Base-by-base conservation (phyloP, 2,888 invertebrate species). In the Stenolophus ochropezus region DNA sequence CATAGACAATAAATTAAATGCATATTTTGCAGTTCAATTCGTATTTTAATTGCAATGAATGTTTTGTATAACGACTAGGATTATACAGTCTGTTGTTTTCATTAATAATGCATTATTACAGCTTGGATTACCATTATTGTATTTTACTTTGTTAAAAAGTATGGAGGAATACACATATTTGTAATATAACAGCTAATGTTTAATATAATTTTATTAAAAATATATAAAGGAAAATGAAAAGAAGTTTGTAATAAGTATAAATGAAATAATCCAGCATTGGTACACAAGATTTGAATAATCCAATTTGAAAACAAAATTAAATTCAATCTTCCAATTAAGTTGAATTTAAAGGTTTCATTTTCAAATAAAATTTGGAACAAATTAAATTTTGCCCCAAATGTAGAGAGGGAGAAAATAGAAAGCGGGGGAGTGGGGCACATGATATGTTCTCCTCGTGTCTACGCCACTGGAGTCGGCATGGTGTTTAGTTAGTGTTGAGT, bases 391-490 rank as follows among this genome's bases (percentile, higher is more conserved):
- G 61, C n/a, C 23, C 61, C 23, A 23, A 61, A 61, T 61, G 5
- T 25, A 56, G 14, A 61, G 65, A 14, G 20, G 69, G 69, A 21
- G 42, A 42, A 69, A 69, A 69, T 69, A 69, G 69, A 69, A 69
- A 69, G 69, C 47, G 4, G 18, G 16, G 33, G 33, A 25, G 69
- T 42, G 69, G 69, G 69, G 69, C 33, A 20, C 1, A 11, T 14
- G 21, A 23, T 61, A 23, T 25, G 23, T 25, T 11, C 18, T 18
- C n/a, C 18, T 69, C 11, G 8, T 27, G 18, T 14, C 11, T 23
- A 51, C 74, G 74, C 74, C 25, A 27, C 74, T 75, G 74, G 20
- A 69, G 69, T 69, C 11, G 33, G 33, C 20, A 69, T 42, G 69
- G 42, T 69, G 69, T 69, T 69, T 75, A 25, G 74, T 27, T n/a